Conservation (phyloP, 2,797 vertebrate genomes). For the Poeciliopsis gracilis region DNA sequence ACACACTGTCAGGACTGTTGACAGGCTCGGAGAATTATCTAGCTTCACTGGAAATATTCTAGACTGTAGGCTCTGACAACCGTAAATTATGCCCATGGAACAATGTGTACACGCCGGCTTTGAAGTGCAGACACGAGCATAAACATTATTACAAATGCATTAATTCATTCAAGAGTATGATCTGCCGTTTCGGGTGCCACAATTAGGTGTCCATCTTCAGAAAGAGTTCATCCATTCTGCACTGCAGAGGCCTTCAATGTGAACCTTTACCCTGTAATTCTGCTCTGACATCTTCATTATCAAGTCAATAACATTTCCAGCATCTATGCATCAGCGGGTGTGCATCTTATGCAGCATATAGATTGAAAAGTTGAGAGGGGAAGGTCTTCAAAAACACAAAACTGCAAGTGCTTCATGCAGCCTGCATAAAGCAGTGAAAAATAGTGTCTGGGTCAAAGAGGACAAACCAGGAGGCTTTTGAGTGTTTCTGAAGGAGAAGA, state of each 20-base stretch:
- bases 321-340: constrained; percentile 23
- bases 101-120: constrained; percentile 73
- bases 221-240: constrained; percentile 53
- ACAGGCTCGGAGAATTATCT: constrained; percentile 83
- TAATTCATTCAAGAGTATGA: constrained; percentile 78
- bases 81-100: constrained; percentile 81
- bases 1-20: constrained; percentile 84
- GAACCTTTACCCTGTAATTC: constrained; percentile 71
- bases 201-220: constrained; percentile 68
- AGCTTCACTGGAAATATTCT: constrained; percentile 80
- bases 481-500: constrained; percentile 49
- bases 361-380: constrained; percentile 38
- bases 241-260: constrained; percentile 45
- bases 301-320: constrained; percentile 63
- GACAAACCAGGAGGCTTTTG: constrained; percentile 52
- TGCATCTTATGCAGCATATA: constrained; percentile 34
- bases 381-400: constrained; percentile 14
- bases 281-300: constrained; percentile 65
- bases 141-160: constrained; percentile 84
- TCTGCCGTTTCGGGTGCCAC: constrained; percentile 57
- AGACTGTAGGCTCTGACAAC: constrained; percentile 80
- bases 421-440: constrained; percentile 51
- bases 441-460: constrained; percentile 61
- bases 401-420: constrained; percentile 8
- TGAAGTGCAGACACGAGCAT: constrained; percentile 75